These are phyloP conservation scores for Diachasmimorpha longicaudata DNA, from an alignment of 1,140 invertebrate species.

Conservation along the genomic window DNA sequence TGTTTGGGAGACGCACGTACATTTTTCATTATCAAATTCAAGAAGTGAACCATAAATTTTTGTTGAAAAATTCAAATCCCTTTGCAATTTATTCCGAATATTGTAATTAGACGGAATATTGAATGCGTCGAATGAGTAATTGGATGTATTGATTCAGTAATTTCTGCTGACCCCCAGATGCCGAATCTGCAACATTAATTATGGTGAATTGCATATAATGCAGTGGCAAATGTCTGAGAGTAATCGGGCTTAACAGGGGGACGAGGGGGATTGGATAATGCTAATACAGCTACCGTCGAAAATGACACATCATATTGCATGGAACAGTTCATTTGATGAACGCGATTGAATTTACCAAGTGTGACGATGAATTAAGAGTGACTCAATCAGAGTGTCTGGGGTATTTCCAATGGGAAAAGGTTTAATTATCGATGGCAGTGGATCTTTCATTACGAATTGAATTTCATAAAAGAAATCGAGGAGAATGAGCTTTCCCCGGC, in stretches of 20 bases:
- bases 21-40: too few species aligned
- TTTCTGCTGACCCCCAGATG: not conserved
- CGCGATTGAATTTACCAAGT: not conserved
- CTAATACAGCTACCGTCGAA: not conserved
- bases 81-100: too few species aligned
- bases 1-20: too few species aligned
- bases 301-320: not conserved
- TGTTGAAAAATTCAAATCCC: too few species aligned
- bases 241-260: not conserved
- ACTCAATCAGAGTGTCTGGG: not conserved
- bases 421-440: too few species aligned
- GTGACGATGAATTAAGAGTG: not conserved
- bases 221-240: not conserved
- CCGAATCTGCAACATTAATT: not conserved
- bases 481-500: too few species aligned
- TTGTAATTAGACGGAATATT: not conserved
- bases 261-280: not conserved
- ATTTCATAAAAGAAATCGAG: too few species aligned
- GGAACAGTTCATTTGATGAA: not conserved
- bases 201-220: not conserved
- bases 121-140: not conserved
- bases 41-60: too few species aligned
- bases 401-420: too few species aligned
- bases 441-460: too few species aligned
- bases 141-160: not conserved